Evolutionary conservation across 2,888 invertebrate genomes (phyloP), one percentile per base, ranked within the genome.

Genomic region (Cordilura impudica): DNA sequence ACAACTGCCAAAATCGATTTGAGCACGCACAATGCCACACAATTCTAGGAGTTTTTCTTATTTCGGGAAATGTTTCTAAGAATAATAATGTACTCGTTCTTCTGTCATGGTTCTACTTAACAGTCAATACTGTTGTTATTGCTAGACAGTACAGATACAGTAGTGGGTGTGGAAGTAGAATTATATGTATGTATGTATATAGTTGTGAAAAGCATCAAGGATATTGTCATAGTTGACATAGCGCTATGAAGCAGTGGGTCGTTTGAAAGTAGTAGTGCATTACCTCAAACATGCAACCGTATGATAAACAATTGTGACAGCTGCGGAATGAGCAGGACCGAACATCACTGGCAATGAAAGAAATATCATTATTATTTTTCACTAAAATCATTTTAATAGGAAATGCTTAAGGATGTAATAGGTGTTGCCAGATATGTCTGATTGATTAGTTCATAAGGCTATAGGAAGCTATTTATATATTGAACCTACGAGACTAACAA

Each of bases 1-100:
- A 67, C 65, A 75, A 67, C 79, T 75, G 61, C 56, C 71, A 75
- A 79, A 79, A 79, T 79, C 79, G 79, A 79, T 79, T 79, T 79
- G 56, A 75, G 71, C 45, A 69, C 71, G 71, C 51, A 58, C 65
- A 74, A 65, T 60, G 39, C 69, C 39, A 63, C 72, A 67, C 26
- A 72, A 29, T 49, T 71, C 66, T 16, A 58, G 45, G 43, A 49
- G 49, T 49, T 23, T 23, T 51, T 51, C 51, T 26, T 23, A 45
- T n/a, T 56, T 47, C 8, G 18, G 12, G 16, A 53, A 61, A 61
- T 54, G 31, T 7, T 7, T 14, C 26, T 21, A 8, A 51, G 23
- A 26, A 67, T n/a, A 67, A 63, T 56, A 69, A 39, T 65, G 53
- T 75, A 61, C 75, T 79, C n/a, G n/a, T 79, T 54, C 54, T 12